phyloP scores from a whole-genome alignment of 2,113 vertebrate genomes.

The Pygoscelis antarcticus region DNA sequence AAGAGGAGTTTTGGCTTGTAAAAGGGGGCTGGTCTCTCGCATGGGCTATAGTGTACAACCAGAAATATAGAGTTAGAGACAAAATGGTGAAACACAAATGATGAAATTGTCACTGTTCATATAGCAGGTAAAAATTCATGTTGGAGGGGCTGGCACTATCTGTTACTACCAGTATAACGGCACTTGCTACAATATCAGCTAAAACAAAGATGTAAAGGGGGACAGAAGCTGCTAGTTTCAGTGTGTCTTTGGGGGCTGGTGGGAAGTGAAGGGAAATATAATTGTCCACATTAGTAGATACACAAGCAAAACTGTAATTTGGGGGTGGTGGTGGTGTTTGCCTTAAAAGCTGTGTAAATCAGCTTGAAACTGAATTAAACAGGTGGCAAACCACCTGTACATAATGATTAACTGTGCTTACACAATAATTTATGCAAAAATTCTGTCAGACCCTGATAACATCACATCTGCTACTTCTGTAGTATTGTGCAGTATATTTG shows the following conservation, averaged over 20 bases:
- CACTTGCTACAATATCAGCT: not conserved
- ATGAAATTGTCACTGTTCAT: not conserved
- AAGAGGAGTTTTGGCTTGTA: not conserved
- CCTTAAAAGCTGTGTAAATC: constrained; percentile 69
- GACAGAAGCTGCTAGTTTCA: not conserved
- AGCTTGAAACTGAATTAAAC: constrained; percentile 71
- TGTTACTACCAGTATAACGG: not conserved
- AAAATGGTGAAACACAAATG: not conserved
- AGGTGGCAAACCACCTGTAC: constrained; percentile 73
- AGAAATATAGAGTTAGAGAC: not conserved
- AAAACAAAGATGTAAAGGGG: not conserved
- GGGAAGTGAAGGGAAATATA: constrained; percentile 19
- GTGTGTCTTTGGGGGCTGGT: not conserved
- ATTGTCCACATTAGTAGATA: constrained; percentile 7
- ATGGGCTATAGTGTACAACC: no score
- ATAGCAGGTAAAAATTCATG: not conserved
- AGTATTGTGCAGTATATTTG: constrained; percentile 15
- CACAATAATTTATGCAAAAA: constrained; percentile 74
- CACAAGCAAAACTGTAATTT: constrained; percentile 50
- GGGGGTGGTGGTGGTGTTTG: not conserved
- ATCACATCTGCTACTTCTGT: constrained; percentile 67
- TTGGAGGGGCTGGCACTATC: not conserved
- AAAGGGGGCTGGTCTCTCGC: not conserved
- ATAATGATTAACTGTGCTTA: constrained; percentile 71
- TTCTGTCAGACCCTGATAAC: constrained; percentile 57